Percentiles rank a stretch among this genome's conserved stretches.
Conservation (phyloP, 2,797 vertebrate genomes). For the Eremophila alpestris region DNA sequence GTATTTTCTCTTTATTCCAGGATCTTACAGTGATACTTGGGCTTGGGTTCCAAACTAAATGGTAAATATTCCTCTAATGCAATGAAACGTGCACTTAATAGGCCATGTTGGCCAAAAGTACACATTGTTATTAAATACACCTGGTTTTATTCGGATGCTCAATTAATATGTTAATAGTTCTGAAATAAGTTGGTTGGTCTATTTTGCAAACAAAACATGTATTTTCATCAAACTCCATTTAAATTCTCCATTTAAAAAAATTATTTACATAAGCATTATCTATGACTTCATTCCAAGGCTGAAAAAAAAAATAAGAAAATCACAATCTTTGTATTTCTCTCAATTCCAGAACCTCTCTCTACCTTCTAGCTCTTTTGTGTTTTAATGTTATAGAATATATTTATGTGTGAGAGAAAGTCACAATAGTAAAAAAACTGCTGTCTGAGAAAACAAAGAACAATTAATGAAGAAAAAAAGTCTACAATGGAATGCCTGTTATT, state of each 20-base stretch:
- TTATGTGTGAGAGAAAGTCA: background rate
- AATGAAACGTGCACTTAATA: background rate
- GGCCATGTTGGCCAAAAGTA: background rate
- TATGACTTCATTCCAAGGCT: background rate
- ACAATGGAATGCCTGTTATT: constrained; percentile 74
- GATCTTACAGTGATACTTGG: background rate
- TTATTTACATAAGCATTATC: background rate
- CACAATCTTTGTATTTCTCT: background rate
- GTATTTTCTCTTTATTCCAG: background rate
- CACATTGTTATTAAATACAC: background rate
- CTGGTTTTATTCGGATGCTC: background rate
- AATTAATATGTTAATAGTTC: background rate
- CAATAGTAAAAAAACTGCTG: constrained; percentile 34
- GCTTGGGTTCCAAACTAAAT: background rate
- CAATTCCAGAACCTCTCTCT: background rate
- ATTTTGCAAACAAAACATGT: background rate
- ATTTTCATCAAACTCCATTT: background rate
- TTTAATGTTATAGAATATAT: background rate
- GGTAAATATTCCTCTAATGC: background rate
- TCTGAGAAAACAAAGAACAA: constrained; percentile 62
- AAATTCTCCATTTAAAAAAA: background rate
- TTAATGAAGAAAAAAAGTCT: constrained; percentile 69
- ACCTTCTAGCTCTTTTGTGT: constrained; percentile 2
- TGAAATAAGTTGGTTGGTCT: background rate
- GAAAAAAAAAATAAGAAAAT: background rate